Conservation (phyloP, 2,888 invertebrate genomes). For the Aphodius sticticus region DNA sequence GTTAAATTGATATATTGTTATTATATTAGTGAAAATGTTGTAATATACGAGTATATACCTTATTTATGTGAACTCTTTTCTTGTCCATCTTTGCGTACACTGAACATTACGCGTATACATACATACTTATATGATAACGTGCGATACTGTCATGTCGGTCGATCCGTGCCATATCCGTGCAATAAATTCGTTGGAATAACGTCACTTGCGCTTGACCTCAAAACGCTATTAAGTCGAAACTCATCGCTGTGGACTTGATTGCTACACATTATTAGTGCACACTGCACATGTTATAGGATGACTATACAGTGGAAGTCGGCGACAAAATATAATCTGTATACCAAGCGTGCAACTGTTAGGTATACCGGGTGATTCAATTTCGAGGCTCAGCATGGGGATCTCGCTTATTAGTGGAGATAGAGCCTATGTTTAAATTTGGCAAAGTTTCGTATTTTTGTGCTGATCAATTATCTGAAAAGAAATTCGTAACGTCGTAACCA, state of each 20-base stretch:
- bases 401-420: too few species aligned
- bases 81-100: not conserved
- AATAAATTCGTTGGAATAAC: not conserved
- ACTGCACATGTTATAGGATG: not conserved
- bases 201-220: conserved; percentile 4
- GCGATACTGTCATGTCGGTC: not conserved
- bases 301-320: not conserved
- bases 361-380: too few species aligned
- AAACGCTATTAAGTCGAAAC: not conserved
- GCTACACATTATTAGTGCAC: not conserved
- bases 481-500: too few species aligned
- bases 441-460: too few species aligned
- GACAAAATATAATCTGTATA: too few species aligned
- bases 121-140: not conserved
- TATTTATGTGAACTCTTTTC: not conserved
- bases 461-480: too few species aligned
- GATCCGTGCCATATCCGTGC: not conserved
- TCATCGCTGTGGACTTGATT: not conserved
- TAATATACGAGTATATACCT: not conserved
- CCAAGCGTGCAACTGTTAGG: too few species aligned
- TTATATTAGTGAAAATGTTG: not conserved
- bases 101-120: not conserved
- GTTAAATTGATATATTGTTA: not conserved
- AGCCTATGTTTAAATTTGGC: too few species aligned
- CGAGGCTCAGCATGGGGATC: too few species aligned